A percentile compares a stretch with the other conserved stretches of the same genome.
Evolutionary conservation across 2,797 vertebrate species (phyloP).

Genomic region (Erethizon dorsatum): DNA sequence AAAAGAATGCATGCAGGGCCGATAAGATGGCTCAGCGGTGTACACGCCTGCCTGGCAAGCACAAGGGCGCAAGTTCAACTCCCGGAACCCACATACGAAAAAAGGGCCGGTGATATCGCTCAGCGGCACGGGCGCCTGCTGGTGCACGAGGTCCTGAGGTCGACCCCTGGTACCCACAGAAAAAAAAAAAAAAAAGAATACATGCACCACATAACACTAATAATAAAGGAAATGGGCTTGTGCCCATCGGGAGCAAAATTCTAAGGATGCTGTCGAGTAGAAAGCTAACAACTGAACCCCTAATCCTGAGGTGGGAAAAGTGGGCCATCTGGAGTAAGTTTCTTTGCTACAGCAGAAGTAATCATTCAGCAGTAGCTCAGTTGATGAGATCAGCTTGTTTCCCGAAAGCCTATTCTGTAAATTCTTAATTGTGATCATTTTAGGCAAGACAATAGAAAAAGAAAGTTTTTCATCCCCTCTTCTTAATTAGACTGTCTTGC

Average conservation of each 20-base stretch:
- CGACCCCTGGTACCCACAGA: too few relatives aligned
- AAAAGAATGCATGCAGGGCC: not conserved
- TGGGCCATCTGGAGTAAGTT: not conserved
- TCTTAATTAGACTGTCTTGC: slow-evolving; percentile 62
- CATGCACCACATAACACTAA: not conserved
- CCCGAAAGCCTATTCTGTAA: not conserved
- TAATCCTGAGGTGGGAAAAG: not conserved
- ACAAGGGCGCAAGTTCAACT: too few relatives aligned
- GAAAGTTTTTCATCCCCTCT: not conserved
- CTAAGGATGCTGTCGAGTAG: slow-evolving; percentile 13
- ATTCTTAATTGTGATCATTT: slow-evolving; percentile 43
- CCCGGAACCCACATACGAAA: too few relatives aligned
- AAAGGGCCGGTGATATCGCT: too few relatives aligned
- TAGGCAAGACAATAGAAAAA: slow-evolving; percentile 1
- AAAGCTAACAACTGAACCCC: slow-evolving; percentile 14
- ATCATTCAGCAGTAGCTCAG: not conserved
- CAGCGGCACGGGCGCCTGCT: too few relatives aligned
- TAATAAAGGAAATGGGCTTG: not conserved
- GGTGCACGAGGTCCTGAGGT: too few relatives aligned
- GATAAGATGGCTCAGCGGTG: too few relatives aligned
- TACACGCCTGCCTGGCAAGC: too few relatives aligned
- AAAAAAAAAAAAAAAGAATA: not conserved
- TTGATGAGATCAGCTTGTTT: slow-evolving; percentile 51
- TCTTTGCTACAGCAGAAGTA: not conserved
- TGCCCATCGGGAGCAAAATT: not conserved